These are phyloP conservation scores for Ferrisia virgata DNA, from an alignment of 2,888 invertebrate genomes.

Conservation along the genomic window DNA sequence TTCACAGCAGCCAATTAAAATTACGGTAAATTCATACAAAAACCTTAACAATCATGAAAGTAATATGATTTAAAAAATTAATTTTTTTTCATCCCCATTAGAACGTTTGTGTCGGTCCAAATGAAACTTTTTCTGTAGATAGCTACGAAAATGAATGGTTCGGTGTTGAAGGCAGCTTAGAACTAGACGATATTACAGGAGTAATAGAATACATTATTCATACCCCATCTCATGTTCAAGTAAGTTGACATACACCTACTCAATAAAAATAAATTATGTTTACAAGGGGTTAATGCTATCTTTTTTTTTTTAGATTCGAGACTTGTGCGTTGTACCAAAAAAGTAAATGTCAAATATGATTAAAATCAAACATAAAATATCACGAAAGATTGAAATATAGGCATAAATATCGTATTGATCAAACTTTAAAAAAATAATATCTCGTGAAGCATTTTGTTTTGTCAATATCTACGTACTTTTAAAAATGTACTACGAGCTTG, in stretches of 20 bases:
- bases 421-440: too few species aligned
- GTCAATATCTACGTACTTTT: too few species aligned
- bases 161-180: background rate
- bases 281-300: too few species aligned
- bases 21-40: constrained; percentile 47
- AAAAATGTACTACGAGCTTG: background rate
- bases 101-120: constrained; percentile 24
- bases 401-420: too few species aligned
- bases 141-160: constrained; percentile 17
- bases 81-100: background rate
- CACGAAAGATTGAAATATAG: too few species aligned
- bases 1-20: constrained; percentile 50
- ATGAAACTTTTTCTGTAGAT: constrained; percentile 22
- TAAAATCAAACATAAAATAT: too few species aligned
- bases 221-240: constrained; percentile 34
- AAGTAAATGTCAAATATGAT: background rate
- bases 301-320: constrained; percentile 22
- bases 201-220: constrained; percentile 37
- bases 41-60: background rate
- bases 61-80: background rate
- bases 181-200: constrained; percentile 33
- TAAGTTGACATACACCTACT: background rate
- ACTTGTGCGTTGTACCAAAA: background rate
- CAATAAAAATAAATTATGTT: background rate
- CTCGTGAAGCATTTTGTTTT: too few species aligned